Base-by-base conservation (phyloP, 2,888 invertebrate species). In the Plusia festucae region DNA sequence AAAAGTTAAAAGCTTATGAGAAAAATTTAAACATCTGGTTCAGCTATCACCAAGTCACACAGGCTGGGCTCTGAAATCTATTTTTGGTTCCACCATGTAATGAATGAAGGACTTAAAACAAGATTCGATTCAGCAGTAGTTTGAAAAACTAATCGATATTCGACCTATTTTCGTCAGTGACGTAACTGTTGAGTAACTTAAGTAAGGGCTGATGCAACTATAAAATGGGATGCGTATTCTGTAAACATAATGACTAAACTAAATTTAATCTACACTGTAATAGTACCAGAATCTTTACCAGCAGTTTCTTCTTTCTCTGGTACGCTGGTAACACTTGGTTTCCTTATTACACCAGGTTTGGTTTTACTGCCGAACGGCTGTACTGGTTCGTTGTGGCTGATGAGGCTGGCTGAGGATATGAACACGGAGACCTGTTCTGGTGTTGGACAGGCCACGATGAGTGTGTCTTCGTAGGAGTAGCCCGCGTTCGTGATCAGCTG, bases 341-440 rank as follows among this genome's bases (percentile, higher is more conserved):
- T 93, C 20, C 90, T 82, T 2, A 88, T 81, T 0, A 89, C 83
- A 60, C 87, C 90, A 1, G 86, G 86, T 61, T 91, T 92, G 40
- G 88, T 80, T 73, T 94, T 94, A 68, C 89, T 90, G 1, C 95
- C 95, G 59, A 91, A 95, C 5, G 95, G 95, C 84, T 91, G 82
- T 63, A 95, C 94, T 1, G 90, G 89, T 56, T 94, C 95, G 15
- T 82, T 89, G 65, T 93, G 95, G 22, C 95, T 95, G 59, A 96
- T 94, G 51, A 98, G 95, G 67, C 97, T 97, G 1, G 97, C 97
- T 1, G 98, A 98, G 11, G 98, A 98, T 68, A 98, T 95, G 82
- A 98, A 96, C 46, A 98, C 96, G n/a, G 98, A 97, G 13, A 99
- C 97, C 93, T 99, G 99, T 87, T 99, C 99, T 2, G 98, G 97